phyloP scores from a whole-genome alignment of 1,140 invertebrate genomes.

The Dinoponera quadriceps region DNA sequence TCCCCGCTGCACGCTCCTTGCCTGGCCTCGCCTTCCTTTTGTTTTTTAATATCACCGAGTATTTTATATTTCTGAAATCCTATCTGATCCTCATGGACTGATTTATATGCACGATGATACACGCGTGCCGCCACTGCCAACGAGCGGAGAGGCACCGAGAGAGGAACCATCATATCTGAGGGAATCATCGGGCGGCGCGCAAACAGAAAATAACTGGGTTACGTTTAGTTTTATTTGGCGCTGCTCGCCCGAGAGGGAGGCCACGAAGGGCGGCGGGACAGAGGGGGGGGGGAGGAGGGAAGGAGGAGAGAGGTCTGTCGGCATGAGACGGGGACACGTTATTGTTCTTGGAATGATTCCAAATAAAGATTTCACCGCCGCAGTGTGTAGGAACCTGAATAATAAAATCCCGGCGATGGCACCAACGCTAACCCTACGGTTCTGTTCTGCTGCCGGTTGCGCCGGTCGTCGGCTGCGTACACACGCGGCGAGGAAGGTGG shows the following conservation, averaged over 20 bases:
- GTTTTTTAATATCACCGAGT: conserved; percentile 81
- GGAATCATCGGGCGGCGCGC: conserved; percentile 80
- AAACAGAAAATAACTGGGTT: conserved; percentile 86
- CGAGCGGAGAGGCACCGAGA: conserved; percentile 71
- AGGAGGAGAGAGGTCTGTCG: not conserved
- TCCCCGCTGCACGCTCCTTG: conserved; percentile 35
- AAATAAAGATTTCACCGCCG: conserved; percentile 85
- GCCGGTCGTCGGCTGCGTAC: conserved; percentile 12
- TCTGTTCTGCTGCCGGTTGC: conserved; percentile 73
- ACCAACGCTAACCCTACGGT: conserved; percentile 75
- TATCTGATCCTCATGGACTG: conserved; percentile 84
- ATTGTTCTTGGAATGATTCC: conserved; percentile 86
- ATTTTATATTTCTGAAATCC: conserved; percentile 85
- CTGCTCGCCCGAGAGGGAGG: conserved; percentile 56
- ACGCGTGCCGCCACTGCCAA: conserved; percentile 85
- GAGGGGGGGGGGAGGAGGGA: not conserved
- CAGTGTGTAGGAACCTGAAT: conserved; percentile 82
- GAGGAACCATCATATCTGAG: conserved; percentile 80
- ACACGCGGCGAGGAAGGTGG: conserved; percentile 55
- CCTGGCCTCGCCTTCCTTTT: conserved; percentile 65
- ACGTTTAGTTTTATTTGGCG: conserved; percentile 84
- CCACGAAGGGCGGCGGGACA: not conserved
- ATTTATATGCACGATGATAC: conserved; percentile 85
- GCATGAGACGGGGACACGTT: conserved; percentile 77
- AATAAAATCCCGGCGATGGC: conserved; percentile 83